Conservation (phyloP, 37 sponge, comb jelly and placozoan species). For the Ephydatia muelleri region DNA sequence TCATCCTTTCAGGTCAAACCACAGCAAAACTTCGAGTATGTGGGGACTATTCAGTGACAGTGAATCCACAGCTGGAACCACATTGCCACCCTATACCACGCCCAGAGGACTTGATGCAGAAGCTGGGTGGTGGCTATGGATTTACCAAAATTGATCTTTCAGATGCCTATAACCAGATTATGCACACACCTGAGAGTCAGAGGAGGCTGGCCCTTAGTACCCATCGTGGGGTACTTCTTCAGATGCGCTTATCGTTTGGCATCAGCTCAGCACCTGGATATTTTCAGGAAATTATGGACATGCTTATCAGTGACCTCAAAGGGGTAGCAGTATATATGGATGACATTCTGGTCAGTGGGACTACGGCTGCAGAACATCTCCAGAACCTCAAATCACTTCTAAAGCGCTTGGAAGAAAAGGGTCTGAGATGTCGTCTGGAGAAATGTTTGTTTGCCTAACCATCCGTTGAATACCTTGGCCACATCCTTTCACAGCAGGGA, state of each 20-base stretch:
- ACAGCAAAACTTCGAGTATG: not conserved
- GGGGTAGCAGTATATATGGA: constrained; percentile 20
- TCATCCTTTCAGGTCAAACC: too few species aligned
- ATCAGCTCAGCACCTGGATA: too few species aligned
- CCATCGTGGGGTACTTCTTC: too few species aligned
- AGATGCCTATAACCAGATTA: constrained; percentile 35
- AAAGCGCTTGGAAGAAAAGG: constrained; percentile 17
- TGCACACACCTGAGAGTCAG: constrained; percentile 4
- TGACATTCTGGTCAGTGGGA: constrained; percentile 26
- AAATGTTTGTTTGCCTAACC: constrained; percentile 32
- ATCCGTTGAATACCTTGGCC: constrained; percentile 42
- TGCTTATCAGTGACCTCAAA: constrained; percentile 23
- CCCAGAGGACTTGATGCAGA: constrained; percentile 42
- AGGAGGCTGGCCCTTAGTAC: too few species aligned
- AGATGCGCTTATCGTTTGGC: too few species aligned
- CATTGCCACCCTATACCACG: constrained; percentile 35
- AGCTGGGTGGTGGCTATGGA: constrained; percentile 15
- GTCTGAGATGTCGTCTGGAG: constrained; percentile 16
- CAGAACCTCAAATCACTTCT: constrained; percentile 27
- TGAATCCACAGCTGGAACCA: constrained; percentile 22
- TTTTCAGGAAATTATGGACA: constrained; percentile 37
- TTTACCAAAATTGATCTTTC: constrained; percentile 29
- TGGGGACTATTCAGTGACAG: constrained; percentile 41
- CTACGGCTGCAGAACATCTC: constrained; percentile 11
- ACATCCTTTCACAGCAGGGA: constrained; percentile 12